A percentile compares a stretch with the other conserved stretches of the same genome.
phyloP scores from a whole-genome alignment of 1,140 invertebrate species.

The Melipona quadrifasciata region DNA sequence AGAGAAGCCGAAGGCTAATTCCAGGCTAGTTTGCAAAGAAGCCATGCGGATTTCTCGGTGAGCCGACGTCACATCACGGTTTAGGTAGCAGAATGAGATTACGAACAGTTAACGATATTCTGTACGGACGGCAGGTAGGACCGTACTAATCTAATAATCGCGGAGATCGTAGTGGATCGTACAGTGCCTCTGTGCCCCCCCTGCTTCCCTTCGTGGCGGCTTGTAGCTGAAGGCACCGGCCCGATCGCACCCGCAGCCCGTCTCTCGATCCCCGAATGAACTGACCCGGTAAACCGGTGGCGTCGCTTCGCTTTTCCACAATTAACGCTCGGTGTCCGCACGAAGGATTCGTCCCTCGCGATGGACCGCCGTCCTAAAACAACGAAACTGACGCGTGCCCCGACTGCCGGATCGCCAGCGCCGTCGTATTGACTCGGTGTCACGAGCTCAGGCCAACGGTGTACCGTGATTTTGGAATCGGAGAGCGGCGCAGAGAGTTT shows the following conservation, averaged over 20 bases:
- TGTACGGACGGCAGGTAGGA: slow-evolving; percentile 60
- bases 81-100: slow-evolving; percentile 60
- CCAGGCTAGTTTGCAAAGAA: slow-evolving; percentile 53
- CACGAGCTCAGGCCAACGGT: neutral
- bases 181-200: slow-evolving; percentile 9
- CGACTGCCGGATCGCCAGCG: slow-evolving; percentile 40
- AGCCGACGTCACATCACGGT: slow-evolving; percentile 54
- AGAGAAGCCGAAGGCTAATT: slow-evolving; percentile 34
- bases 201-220: neutral
- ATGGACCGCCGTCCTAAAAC: slow-evolving; percentile 68
- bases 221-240: slow-evolving; percentile 23
- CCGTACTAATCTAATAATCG: slow-evolving; percentile 68
- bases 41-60: slow-evolving; percentile 56
- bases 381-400: slow-evolving; percentile 66
- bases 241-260: slow-evolving; percentile 34
- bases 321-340: slow-evolving; percentile 65
- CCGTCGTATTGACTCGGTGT: neutral
- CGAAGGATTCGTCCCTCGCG: slow-evolving; percentile 52
- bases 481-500: neutral
- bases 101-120: slow-evolving; percentile 69
- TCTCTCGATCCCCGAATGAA: slow-evolving; percentile 46
- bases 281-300: slow-evolving; percentile 54
- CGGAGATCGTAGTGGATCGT: slow-evolving; percentile 48
- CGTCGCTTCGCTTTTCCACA: slow-evolving; percentile 65
- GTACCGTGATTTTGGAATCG: slow-evolving; percentile 4